Evolutionary conservation across 2,113 vertebrate genomes (phyloP), one percentile per base, ranked within the genome.

Genomic region (Charina bottae): DNA sequence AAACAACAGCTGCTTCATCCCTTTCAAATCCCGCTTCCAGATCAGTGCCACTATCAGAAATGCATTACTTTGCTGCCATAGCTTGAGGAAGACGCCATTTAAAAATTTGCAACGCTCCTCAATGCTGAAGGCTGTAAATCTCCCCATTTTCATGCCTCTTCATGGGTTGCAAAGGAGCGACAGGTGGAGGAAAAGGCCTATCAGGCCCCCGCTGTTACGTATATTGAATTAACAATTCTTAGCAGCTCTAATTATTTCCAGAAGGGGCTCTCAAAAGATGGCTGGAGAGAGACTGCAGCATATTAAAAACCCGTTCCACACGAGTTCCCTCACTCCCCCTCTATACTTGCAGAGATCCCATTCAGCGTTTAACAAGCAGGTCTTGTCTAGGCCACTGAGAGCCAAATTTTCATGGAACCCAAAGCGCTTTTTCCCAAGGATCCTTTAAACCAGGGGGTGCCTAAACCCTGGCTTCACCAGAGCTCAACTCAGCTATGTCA

Each of bases 221-320:
- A 72, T 85, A 87, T 53, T 59, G 60, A 86, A 92, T 90, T 86
- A 87, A 92, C 88, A 85, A 60, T 87, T 92, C 92, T 87, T 78
- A 68, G 84, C 53, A 87, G 88, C 92, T 90, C 88, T 89, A 89
- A 87, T 90, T 90, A 87, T 86, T 87, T 87, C 92, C 92, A 90
- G 88, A 87, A 90, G 83, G 88, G 88, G 17, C 60, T 86, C 59
- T 72, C 83, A 3, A 64, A 89, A 85, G 54, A 33, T 53, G 28
- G 83, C 60, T 5, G 88, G 60, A 56, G 60, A 92, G 88, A 86
- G 88, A 56, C 83, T 55, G 87, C 58, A 64, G 91, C 87, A 64
- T 89, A 92, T 92, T 89, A 85, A 92, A 28, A 92, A 68, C n/a
- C 58, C 59, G 33, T 92, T 92, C 83, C 91, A 59, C 87, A 12